Evolutionary conservation across 2,797 vertebrate species (phyloP).

Genomic region (Cossypha polioptera): DNA sequence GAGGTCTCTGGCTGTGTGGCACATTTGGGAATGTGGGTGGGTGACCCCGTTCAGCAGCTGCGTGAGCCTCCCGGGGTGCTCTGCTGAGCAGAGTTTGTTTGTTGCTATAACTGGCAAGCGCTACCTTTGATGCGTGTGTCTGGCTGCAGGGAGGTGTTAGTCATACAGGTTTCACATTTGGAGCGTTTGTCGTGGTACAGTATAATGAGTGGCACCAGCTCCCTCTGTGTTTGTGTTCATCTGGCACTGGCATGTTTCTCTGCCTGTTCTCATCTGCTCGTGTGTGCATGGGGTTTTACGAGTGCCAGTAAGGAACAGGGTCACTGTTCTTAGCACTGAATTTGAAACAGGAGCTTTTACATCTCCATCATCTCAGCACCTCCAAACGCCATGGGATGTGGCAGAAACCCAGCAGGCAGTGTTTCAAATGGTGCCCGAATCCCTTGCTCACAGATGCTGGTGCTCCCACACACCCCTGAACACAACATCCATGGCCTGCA

Average conservation of each 20-base stretch:
- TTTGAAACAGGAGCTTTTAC: background rate
- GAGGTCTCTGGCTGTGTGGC: background rate
- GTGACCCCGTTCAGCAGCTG: background rate
- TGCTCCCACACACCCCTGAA: accelerated
- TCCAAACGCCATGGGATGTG: accelerated
- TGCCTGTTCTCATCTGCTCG: background rate
- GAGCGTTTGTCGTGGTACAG: background rate
- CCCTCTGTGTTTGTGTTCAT: background rate
- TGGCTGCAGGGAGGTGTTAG: conserved; percentile 24
- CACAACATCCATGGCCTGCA: accelerated
- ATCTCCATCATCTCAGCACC: background rate
- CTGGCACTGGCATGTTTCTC: background rate
- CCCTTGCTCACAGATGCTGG: accelerated
- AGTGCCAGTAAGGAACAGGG: background rate
- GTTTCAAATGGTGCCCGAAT: background rate
- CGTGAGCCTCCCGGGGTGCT: accelerated
- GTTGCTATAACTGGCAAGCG: background rate
- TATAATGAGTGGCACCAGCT: background rate
- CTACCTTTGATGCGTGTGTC: background rate
- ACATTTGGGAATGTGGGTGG: background rate
- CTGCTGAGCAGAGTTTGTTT: background rate
- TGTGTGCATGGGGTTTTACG: accelerated
- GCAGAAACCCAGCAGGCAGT: background rate
- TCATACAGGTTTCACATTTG: conserved; percentile 35
- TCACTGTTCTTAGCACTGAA: background rate